A percentile compares a stretch with the other conserved stretches of the same genome.
phyloP scores from a whole-genome alignment of 2,888 invertebrate genomes.

The Aricia artaxerxes region DNA sequence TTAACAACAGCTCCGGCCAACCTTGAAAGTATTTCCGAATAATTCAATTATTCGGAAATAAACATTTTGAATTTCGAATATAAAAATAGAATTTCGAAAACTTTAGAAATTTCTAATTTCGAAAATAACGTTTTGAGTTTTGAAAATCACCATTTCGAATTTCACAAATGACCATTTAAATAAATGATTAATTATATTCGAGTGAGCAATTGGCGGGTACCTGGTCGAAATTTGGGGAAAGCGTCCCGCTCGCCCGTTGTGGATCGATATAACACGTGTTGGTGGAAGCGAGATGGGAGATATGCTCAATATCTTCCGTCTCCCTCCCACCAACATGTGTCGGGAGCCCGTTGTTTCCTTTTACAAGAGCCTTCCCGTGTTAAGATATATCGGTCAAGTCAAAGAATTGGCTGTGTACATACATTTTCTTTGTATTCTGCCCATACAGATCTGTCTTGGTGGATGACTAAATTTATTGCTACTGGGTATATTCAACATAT shows the following conservation, averaged over 20 bases:
- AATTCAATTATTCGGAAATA: constrained; percentile 3
- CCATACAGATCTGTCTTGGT: neutral
- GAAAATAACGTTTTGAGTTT: neutral
- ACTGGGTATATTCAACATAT: neutral
- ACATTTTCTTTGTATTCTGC: constrained; percentile 8
- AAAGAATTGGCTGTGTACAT: constrained; percentile 9
- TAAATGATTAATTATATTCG: neutral
- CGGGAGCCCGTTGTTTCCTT: constrained; percentile 39
- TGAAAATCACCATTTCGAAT: neutral
- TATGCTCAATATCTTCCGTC: constrained; percentile 39
- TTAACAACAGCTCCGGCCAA: neutral
- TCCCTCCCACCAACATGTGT: constrained; percentile 40
- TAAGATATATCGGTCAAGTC: constrained; percentile 30
- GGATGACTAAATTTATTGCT: neutral
- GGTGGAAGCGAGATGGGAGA: neutral
- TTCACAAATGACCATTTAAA: neutral
- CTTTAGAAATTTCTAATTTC: neutral
- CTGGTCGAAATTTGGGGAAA: constrained; percentile 43
- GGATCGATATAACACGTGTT: constrained; percentile 45
- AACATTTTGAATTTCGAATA: neutral
- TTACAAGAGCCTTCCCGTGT: constrained; percentile 37
- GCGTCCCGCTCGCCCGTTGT: constrained; percentile 37
- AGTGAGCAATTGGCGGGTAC: constrained; percentile 39
- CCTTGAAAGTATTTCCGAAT: neutral
- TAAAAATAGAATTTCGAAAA: neutral